Evolutionary conservation across 2,113 vertebrate species (phyloP), one percentile per base, ranked within the genome.

Genomic region (Lamprologus lemairii): DNA sequence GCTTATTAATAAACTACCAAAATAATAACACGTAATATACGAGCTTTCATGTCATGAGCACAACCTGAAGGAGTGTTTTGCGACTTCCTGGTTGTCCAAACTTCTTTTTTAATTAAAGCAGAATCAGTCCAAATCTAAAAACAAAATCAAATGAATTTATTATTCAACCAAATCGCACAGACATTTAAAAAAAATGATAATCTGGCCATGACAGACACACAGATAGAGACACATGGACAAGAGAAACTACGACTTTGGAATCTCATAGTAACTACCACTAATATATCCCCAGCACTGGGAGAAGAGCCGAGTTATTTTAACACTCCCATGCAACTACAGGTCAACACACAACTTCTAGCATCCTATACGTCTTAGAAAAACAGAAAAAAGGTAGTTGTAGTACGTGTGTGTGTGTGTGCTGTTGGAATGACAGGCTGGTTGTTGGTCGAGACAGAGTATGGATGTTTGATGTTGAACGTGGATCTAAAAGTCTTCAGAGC

Each of bases 401-500:
- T 49, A 13, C 2, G 9, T 80, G 31, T 54, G 47, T 47, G 12
- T n/a, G 16, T 26, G 21, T 28, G 40, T 17, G 47, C n/a, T 17
- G 40, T 33, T 80, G 73, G 11, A 17, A 97, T 16, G 31, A 11
- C 33, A 55, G 97, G 97, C 96, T 96, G 95, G 92, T 80, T 71
- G 23, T 82, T 83, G 95, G 95, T 96, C 96, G 96, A 96, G 96
- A 97, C 94, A 97, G 96, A 93, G 60, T 75, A 54, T 80, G 92
- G 73, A 90, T 65, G 96, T 96, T 96, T 95, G 94, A 95, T 96
- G 95, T 96, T 78, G 45, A 49, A 95, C 96, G 95, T 97, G 96
- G 96, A 96, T 96, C 91, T 93, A 91, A 96, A 97, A 97, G 96
- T 97, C 97, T 97, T 97, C 95, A 91, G 97, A 97, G 97, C 97